Evolutionary conservation across 2,888 invertebrate genomes (phyloP), one percentile per base, ranked within the genome.

Genomic region (Agonopterix heracliana): DNA sequence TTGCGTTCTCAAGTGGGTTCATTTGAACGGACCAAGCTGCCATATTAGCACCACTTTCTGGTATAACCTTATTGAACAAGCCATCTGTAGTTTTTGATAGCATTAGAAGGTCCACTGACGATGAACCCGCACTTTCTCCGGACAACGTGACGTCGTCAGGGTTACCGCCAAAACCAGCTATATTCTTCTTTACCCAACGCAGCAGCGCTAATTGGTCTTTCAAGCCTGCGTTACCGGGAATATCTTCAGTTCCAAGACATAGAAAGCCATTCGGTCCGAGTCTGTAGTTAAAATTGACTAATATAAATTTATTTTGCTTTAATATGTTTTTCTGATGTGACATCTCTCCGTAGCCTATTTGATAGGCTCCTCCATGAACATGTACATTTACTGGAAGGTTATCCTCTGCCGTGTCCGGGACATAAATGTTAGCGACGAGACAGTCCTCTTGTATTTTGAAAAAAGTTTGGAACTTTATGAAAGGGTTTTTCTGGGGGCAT

Each of bases 401-500:
- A 3, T 12, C 61, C 46, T 62, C 54, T 36, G 60, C 44, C 1
- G 76, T 79, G 45, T 73, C 64, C 0, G 79, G 76, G 0, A 74
- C 71, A 44, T 65, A 81, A 2, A 84, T 63, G 53, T 72, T 82
- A 2, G 78, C 64, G 4, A 76, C 60, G 0, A 85, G 66, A 49
- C 85, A 85, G 35, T 81, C 70, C 48, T 83, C 80, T 38, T 64
- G 38, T 5, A 26, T 26, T 26, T 14, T 26, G 13, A 8, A 9
- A 12, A 9, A 43, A 12, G 12, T 9, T 26, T 7, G 26, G 4
- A n/a, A 14, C 10, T 12, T 35, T 34, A 2, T 12, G 13, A 12
- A 9, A 3, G 5, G 51, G 3, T 26, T 26, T 5, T 26, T 13
- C 56, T 73, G 73, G 2, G 66, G 70, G 36, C 74, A 74, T 9